Percentiles rank a stretch among this genome's conserved stretches.
These are phyloP conservation scores for Sceliomorpha sp. DNA, from an alignment of 2,888 invertebrate genomes.

Conservation along the genomic window DNA sequence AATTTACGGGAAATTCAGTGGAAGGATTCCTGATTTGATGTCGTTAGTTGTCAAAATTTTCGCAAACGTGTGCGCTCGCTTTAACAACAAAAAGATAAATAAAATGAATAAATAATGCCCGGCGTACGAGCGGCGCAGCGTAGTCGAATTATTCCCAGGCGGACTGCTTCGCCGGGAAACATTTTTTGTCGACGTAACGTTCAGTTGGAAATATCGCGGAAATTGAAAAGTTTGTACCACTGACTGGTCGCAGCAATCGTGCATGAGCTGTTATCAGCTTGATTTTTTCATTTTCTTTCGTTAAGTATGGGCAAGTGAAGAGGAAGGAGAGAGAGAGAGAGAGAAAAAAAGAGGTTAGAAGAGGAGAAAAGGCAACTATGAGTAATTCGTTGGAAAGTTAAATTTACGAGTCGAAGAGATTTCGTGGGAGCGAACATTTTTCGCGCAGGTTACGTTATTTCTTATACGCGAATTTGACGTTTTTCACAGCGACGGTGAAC, in stretches of 20 bases:
- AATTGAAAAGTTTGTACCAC: conserved; percentile 36
- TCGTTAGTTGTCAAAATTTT: conserved; percentile 27
- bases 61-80: conserved; percentile 11
- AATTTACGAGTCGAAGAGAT: conserved; percentile 16
- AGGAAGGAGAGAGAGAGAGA: neutral
- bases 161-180: conserved; percentile 21
- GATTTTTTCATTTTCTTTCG: conserved; percentile 19
- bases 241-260: conserved; percentile 17
- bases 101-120: too few species aligned
- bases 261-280: conserved; percentile 33
- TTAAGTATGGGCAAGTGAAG: conserved; percentile 1
- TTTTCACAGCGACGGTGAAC: neutral
- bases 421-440: conserved; percentile 17
- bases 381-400: conserved; percentile 24
- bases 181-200: conserved; percentile 32
- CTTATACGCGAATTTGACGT: conserved; percentile 1
- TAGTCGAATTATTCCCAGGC: conserved; percentile 27
- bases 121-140: conserved; percentile 9
- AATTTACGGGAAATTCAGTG: conserved; percentile 13
- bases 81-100: conserved; percentile 31
- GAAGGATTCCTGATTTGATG: conserved; percentile 10
- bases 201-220: conserved; percentile 30
- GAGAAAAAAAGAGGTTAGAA: too few species aligned
- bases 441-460: conserved; percentile 6
- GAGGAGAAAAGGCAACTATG: conserved; percentile 5